These are phyloP conservation scores for Phenacoccus solenopsis DNA, from an alignment of 1,140 invertebrate species.

Conservation along the genomic window DNA sequence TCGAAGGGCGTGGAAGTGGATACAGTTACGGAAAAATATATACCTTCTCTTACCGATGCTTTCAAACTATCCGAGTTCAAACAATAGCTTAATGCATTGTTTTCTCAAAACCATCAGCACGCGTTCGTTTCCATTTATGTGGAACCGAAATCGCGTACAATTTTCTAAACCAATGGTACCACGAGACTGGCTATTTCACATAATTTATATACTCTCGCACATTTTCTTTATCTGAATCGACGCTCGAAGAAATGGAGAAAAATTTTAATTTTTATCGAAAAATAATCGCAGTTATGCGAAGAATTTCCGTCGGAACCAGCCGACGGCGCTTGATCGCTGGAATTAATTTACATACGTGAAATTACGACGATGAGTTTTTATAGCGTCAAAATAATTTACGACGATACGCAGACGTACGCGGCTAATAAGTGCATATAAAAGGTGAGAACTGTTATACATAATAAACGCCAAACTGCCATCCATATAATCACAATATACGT, in stretches of 20 bases:
- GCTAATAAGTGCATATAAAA: background rate
- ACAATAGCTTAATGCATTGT: constrained; percentile 2
- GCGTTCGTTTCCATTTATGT: background rate
- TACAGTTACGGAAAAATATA: background rate
- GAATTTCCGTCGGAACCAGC: no score
- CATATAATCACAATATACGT: background rate
- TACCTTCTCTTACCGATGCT: background rate
- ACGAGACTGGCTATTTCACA: no score
- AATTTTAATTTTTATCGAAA: no score
- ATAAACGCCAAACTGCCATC: background rate
- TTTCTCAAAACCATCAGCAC: background rate
- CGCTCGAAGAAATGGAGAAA: no score
- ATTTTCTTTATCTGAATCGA: no score
- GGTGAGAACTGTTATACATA: background rate
- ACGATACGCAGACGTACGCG: background rate
- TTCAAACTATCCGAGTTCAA: background rate
- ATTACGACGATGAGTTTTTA: background rate
- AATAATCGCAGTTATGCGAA: no score
- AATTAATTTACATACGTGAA: no score
- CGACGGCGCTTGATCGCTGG: no score
- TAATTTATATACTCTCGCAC: no score
- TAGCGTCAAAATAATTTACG: background rate
- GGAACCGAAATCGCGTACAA: background rate
- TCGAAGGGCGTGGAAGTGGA: background rate
- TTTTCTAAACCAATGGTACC: background rate